Percentiles rank a stretch among this genome's conserved stretches.
Conservation (phyloP, 1,140 invertebrate species). For the Brachionus rubens region DNA sequence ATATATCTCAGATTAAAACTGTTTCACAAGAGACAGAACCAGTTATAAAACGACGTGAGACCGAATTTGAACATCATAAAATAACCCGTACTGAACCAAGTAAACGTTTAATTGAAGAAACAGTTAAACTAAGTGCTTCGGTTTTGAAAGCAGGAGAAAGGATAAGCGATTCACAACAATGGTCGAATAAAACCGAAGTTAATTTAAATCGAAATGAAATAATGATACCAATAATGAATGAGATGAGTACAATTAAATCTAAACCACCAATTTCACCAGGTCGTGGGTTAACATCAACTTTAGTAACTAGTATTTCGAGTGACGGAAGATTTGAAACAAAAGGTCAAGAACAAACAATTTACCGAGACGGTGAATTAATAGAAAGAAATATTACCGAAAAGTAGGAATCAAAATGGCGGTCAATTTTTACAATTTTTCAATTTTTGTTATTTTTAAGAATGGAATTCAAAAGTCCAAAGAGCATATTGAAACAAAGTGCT, state of each 20-base stretch:
- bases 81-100: background rate
- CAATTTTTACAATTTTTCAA: background rate
- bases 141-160: background rate
- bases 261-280: background rate
- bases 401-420: background rate
- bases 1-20: slow-evolving; percentile 19
- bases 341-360: background rate
- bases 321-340: background rate
- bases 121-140: background rate
- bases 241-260: background rate
- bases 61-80: slow-evolving; percentile 32
- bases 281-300: background rate
- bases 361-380: background rate
- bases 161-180: background rate
- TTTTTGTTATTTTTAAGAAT: background rate
- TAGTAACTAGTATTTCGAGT: background rate
- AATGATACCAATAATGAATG: slow-evolving; percentile 15
- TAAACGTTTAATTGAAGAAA: slow-evolving; percentile 7
- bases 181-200: slow-evolving; percentile 8
- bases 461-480: slow-evolving; percentile 29
- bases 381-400: slow-evolving; percentile 1
- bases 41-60: background rate
- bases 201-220: slow-evolving; percentile 19
- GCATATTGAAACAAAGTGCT: slow-evolving; percentile 33
- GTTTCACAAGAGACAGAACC: background rate